Evolutionary conservation across 2,888 invertebrate species (phyloP).

Genomic region (Alviniconcha strummeri): DNA sequence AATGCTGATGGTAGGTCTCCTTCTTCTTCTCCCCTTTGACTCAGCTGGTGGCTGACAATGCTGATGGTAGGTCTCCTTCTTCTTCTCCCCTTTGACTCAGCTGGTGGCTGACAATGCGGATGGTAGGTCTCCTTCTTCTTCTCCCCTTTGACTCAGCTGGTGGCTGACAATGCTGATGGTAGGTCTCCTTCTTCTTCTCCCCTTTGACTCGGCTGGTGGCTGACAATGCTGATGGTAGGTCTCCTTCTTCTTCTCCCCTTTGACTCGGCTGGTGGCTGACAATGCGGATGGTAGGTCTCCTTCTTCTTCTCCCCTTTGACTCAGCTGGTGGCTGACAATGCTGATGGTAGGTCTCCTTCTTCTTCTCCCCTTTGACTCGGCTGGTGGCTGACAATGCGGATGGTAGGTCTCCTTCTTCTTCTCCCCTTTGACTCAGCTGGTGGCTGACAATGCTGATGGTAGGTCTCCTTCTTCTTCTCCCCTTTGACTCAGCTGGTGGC

Average conservation of each 20-base stretch:
- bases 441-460: constrained; percentile 23
- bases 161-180: constrained; percentile 23
- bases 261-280: constrained; percentile 15
- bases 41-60: constrained; percentile 16
- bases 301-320: too few relatives aligned
- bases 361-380: too few relatives aligned
- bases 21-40: too few relatives aligned
- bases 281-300: constrained; percentile 12
- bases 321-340: constrained; percentile 16
- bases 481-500: constrained; percentile 17
- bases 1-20: constrained; percentile 12
- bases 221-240: constrained; percentile 21
- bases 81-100: too few relatives aligned
- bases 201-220: too few relatives aligned
- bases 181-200: not conserved
- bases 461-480: not conserved
- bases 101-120: constrained; percentile 14
- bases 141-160: too few relatives aligned
- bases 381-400: constrained; percentile 14
- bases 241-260: too few relatives aligned
- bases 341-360: constrained; percentile 10
- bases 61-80: constrained; percentile 10
- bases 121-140: constrained; percentile 5
- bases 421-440: too few relatives aligned
- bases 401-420: constrained; percentile 5